Evolutionary conservation across 92 coral and sea anemone species (phyloP), one percentile per base, ranked within the genome.

Genomic region (Actinostola sp.): DNA sequence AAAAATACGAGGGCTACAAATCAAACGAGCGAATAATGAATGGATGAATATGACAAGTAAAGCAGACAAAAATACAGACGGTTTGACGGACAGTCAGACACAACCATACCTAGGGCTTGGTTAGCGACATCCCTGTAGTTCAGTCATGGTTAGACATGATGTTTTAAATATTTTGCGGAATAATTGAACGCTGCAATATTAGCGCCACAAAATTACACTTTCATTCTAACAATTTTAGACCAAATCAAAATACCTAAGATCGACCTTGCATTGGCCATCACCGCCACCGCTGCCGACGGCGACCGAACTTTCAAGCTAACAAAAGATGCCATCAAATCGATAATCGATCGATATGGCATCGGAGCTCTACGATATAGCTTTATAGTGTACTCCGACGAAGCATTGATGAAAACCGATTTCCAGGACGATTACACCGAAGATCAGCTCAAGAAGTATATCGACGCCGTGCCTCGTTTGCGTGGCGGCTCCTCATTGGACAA

Each of bases 201-300:
- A n/a, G n/a, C n/a, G n/a, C n/a, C n/a, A n/a, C n/a, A n/a, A n/a
- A n/a, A n/a, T n/a, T n/a, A n/a, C n/a, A n/a, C n/a, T n/a, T n/a
- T n/a, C n/a, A n/a, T n/a, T n/a, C n/a, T n/a, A n/a, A n/a, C n/a
- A 35, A 20, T 62, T 21, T 39, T 28, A 60, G 80, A 60, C 14
- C 53, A 48, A 50, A 23, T 39, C 6, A 41, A 68, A 23, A 78
- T 66, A n/a, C 85, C 80, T 17, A 72, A 84, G 48, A 77, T 84
- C 65, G 89, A 84, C 30, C 85, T 84, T 34, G 89, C 65, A 15
- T 62, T 89, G 12, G 95, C 86, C 3, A 63, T 89, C 35, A 67
- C 89, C 26, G 95, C 91, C 27, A 81, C 95, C 1, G 84, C 83
- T 36, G 63, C 66, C 34, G 71, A 85, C 56, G 90, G 88, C 2